These are phyloP conservation scores for Uloborus plumipes DNA, from an alignment of 2,888 invertebrate species.

Conservation along the genomic window DNA sequence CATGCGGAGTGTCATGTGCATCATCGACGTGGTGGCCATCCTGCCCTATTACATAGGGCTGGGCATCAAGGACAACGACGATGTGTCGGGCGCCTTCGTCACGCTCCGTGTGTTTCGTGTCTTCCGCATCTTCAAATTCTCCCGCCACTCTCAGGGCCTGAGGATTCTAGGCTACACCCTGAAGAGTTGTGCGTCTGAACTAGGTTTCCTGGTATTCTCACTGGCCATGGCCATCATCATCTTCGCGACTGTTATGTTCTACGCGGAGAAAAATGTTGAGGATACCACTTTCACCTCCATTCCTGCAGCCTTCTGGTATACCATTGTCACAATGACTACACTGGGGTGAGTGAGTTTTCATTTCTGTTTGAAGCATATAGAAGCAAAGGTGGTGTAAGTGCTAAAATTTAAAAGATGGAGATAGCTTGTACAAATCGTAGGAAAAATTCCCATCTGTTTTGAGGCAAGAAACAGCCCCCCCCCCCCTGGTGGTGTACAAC, in stretches of 20 bases:
- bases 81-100: constrained; percentile 98
- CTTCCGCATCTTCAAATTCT: constrained; percentile 99
- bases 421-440: no score
- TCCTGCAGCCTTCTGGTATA: constrained; percentile 99
- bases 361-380: not conserved
- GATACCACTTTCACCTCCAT: constrained; percentile 99
- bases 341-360: constrained; percentile 84
- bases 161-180: constrained; percentile 99
- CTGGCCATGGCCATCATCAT: constrained; percentile 99
- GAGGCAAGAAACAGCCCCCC: no score
- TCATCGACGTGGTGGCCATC: constrained; percentile 99
- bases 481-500: no score
- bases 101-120: constrained; percentile 98
- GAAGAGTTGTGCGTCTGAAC: constrained; percentile 98
- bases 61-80: constrained; percentile 97
- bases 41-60: constrained; percentile 99
- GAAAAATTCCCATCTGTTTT: no score
- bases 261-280: constrained; percentile 98
- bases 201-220: constrained; percentile 99
- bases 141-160: constrained; percentile 98
- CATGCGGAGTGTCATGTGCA: constrained; percentile 97
- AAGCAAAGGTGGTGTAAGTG: no score
- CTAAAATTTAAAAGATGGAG: no score
- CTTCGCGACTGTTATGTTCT: constrained; percentile 99
- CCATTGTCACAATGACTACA: constrained; percentile 99